A percentile compares a stretch with the other conserved stretches of the same genome.
These are phyloP conservation scores for Acanthisitta chloris DNA, from an alignment of 2,113 vertebrate genomes.

Conservation along the genomic window DNA sequence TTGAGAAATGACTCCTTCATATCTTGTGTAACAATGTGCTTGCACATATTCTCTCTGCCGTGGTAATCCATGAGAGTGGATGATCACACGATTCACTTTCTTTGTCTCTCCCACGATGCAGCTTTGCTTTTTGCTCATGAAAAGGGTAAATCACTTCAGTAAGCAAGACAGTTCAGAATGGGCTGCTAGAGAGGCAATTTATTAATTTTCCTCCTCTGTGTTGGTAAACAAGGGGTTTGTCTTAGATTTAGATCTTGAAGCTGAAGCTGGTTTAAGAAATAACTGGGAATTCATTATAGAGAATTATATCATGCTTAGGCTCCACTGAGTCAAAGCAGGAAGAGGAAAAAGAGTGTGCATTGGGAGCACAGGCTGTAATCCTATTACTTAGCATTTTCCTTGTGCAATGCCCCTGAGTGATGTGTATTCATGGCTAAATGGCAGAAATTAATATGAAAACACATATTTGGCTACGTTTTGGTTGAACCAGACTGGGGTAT, in stretches of 20 bases:
- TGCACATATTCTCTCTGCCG: neutral
- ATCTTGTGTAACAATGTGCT: neutral
- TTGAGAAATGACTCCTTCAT: neutral
- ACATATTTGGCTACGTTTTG: neutral
- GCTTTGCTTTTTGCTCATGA: neutral
- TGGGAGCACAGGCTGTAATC: neutral
- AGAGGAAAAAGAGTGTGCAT: neutral
- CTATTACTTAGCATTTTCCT: neutral
- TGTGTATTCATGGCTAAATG: neutral
- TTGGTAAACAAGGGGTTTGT: neutral
- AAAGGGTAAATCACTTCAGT: neutral
- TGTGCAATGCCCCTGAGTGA: neutral
- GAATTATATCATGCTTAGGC: neutral
- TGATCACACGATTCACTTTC: neutral
- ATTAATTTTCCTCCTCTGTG: neutral
- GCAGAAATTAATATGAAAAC: neutral
- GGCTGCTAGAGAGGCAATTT: neutral
- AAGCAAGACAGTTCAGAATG: rapidly evolving
- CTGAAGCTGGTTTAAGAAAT: neutral
- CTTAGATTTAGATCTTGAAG: neutral
- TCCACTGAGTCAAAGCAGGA: neutral
- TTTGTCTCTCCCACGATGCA: neutral
- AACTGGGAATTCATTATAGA: neutral
- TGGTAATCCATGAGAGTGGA: neutral
- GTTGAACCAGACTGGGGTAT: neutral